Evolutionary conservation across 2,113 vertebrate species (phyloP).

Genomic region (Coptodon rendalli): DNA sequence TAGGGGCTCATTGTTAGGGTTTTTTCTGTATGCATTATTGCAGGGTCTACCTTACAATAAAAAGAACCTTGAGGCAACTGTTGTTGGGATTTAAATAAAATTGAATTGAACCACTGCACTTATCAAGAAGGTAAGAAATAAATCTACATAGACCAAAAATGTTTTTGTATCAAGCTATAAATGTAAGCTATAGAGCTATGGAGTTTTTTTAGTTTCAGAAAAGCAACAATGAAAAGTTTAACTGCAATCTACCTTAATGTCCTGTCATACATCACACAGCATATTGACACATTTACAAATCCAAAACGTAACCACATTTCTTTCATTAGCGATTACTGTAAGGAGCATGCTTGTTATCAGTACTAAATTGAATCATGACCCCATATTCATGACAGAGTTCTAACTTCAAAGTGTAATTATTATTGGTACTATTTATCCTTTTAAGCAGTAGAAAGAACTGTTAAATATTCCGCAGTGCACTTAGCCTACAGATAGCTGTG

Average conservation of each 20-base stretch:
- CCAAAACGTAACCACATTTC: background rate
- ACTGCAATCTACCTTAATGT: rapidly evolving
- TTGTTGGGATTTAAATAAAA: background rate
- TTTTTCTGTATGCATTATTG: background rate
- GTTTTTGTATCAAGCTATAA: background rate
- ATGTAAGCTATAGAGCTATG: rapidly evolving
- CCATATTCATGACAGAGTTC: background rate
- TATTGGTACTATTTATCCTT: background rate
- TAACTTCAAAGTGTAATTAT: background rate
- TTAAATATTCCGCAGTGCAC: rapidly evolving
- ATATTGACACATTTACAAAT: background rate
- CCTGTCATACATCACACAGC: background rate
- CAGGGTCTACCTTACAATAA: background rate
- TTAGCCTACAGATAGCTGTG: background rate
- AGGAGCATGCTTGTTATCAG: background rate
- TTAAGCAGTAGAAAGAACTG: background rate
- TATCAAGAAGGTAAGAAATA: background rate
- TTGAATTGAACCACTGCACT: background rate
- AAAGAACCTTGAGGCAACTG: background rate
- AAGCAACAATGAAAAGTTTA: background rate
- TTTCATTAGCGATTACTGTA: background rate
- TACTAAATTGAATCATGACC: background rate
- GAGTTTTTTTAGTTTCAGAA: background rate
- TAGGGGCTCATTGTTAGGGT: background rate
- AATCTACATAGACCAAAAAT: background rate